Base-by-base conservation (phyloP, 2,797 vertebrate species). In the Chelon labrosus region DNA sequence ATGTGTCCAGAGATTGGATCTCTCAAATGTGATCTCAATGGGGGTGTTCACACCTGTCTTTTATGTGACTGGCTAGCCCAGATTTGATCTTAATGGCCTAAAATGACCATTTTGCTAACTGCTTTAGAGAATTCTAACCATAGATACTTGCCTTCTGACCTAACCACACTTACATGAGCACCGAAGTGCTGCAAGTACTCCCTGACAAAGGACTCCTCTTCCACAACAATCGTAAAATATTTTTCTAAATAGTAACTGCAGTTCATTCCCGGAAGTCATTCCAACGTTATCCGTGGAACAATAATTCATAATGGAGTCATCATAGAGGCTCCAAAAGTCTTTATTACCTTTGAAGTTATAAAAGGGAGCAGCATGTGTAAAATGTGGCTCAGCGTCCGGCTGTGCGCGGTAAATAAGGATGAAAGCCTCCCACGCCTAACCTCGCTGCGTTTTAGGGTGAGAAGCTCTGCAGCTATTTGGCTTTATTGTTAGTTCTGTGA, bases 401-500 rank as follows among this genome's bases (percentile, higher is more conserved):
- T 62, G 39, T 3, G 14, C 0, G 46, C 7, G 4, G 51, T 67
- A 62, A 79, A 65, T 68, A 53, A 63, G 47, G 59, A 73, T 72
- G 44, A 72, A 79, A 78, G 62, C 66, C 17, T 12, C 75, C 70
- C 75, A 71, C 65, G 39, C 60, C 57, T 51, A 12, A 50, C 57
- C 73, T 70, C 14, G 7, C 65, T 73, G 69, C 9, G 63, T 68
- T 74, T 63, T 13, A 42, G 46, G 47, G 44, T 2, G 1, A 55
- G 68, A 68, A 59, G 35, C n/a, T 50, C 51, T 51, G 59, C 70
- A 49, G 63, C 47, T 72, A 17, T 50, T 27, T 35, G 20, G 37
- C 49, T 82, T 31, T 77, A 51, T 72, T 65, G 52, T 80, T 62
- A 63, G 51, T 46, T 38, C 44, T 44, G 64, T 20, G 54, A 53